Percentiles rank a stretch among this genome's conserved stretches.
Evolutionary conservation across 2,113 vertebrate genomes (phyloP).

Genomic region (Nyctibius bracteatus): DNA sequence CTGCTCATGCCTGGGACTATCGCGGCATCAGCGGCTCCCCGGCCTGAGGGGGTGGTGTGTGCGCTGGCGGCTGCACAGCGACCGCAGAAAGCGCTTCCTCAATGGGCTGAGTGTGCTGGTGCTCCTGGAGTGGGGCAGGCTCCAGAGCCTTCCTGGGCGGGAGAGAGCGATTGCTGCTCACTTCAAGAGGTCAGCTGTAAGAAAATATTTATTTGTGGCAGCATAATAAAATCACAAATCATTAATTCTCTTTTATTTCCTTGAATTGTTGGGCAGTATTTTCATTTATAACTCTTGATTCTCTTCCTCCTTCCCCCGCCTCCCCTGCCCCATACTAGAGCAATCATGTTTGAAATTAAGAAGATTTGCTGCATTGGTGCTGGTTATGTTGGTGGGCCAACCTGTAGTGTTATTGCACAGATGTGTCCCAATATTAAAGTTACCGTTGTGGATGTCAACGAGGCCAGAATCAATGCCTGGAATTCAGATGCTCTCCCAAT

Average conservation of each 20-base stretch:
- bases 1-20: accelerated
- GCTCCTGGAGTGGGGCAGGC: background rate
- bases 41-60: background rate
- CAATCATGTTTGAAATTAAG: constrained; percentile 90
- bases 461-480: constrained; percentile 94
- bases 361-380: constrained; percentile 97
- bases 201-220: background rate
- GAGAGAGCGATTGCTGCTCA: accelerated
- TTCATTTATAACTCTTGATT: background rate
- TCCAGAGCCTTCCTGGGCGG: background rate
- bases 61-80: background rate
- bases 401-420: constrained; percentile 94
- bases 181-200: background rate
- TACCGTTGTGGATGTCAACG: constrained; percentile 90
- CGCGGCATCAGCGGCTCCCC: background rate
- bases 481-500: constrained; percentile 94
- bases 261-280: accelerated
- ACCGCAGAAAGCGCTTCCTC: background rate
- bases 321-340: background rate
- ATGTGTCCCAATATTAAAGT: constrained; percentile 94
- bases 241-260: background rate
- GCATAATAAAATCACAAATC: background rate
- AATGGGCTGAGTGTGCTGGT: background rate
- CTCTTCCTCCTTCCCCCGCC: background rate
- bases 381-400: constrained; percentile 95